Percentiles rank a stretch among this genome's conserved stretches.
Conservation (phyloP, 2,888 invertebrate genomes). For the Hoplodrina ambigua region DNA sequence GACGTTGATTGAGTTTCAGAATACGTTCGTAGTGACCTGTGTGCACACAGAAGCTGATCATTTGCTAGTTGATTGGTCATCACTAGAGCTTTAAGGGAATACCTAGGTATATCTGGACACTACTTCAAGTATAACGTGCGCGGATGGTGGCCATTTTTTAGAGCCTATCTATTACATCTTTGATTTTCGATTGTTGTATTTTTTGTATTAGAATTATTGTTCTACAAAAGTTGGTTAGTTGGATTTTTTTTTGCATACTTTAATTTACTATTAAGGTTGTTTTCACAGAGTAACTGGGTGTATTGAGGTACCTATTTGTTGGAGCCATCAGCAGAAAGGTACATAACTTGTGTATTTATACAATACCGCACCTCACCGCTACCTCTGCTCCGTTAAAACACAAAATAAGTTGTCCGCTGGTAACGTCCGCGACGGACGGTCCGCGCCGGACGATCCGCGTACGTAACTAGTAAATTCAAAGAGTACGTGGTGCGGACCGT, state of each 20-base stretch:
- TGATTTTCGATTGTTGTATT: not conserved
- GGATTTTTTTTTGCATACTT: not conserved
- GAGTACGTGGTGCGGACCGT: too few species aligned
- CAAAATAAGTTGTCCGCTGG: too few species aligned
- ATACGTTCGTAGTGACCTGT: constrained; percentile 48
- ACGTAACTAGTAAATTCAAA: too few species aligned
- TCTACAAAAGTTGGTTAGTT: not conserved
- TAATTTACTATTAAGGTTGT: not conserved
- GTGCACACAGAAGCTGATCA: constrained; percentile 36
- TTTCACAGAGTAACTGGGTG: too few species aligned
- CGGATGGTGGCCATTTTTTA: not conserved
- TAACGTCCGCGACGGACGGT: too few species aligned
- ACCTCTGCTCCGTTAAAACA: too few species aligned
- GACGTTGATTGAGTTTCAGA: constrained; percentile 26
- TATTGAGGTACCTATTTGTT: too few species aligned
- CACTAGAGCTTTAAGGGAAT: not conserved
- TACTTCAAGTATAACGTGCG: not conserved
- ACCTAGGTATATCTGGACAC: not conserved
- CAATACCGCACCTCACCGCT: not conserved
- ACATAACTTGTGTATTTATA: not conserved
- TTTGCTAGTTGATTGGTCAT: constrained; percentile 10
- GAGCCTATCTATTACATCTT: not conserved
- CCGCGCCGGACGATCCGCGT: too few species aligned
- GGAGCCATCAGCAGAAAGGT: too few species aligned
- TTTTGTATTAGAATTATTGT: not conserved